Conservation (phyloP, 2,113 vertebrate species). For the Lanius collurio region DNA sequence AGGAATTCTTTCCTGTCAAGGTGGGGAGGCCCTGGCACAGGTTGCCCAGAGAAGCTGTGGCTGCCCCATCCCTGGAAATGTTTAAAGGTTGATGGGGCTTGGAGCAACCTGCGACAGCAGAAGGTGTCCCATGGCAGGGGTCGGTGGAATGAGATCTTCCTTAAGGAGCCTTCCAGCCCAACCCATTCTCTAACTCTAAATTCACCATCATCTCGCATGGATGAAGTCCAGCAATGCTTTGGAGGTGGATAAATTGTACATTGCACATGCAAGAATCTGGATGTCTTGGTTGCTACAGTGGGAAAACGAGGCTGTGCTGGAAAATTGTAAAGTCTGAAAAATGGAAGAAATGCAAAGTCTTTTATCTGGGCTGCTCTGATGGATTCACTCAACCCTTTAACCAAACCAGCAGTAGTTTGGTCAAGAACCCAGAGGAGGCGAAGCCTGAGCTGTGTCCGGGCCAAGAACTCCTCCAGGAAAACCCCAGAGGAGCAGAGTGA, state of each 20-base stretch:
- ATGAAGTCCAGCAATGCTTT: not conserved
- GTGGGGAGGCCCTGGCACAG: not conserved
- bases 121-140: not conserved
- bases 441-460: not conserved
- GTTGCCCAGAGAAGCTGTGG: not conserved
- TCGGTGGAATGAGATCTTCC: not conserved
- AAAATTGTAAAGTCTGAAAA: not conserved
- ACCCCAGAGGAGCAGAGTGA: not conserved
- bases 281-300: not conserved
- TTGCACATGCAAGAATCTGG: accelerated
- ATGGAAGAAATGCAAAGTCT: not conserved
- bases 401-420: not conserved
- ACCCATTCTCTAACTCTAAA: not conserved
- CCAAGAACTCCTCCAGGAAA: not conserved
- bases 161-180: not conserved
- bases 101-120: accelerated
- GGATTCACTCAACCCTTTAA: not conserved
- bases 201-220: accelerated
- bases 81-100: not conserved
- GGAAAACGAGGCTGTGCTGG: not conserved
- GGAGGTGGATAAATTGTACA: not conserved
- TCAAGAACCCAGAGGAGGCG: not conserved
- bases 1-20: not conserved
- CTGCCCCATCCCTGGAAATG: not conserved
- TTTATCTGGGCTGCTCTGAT: not conserved